A percentile compares a stretch with the other conserved stretches of the same genome.
phyloP scores from a whole-genome alignment of 2,113 vertebrate species.

The Hippolais icterina region DNA sequence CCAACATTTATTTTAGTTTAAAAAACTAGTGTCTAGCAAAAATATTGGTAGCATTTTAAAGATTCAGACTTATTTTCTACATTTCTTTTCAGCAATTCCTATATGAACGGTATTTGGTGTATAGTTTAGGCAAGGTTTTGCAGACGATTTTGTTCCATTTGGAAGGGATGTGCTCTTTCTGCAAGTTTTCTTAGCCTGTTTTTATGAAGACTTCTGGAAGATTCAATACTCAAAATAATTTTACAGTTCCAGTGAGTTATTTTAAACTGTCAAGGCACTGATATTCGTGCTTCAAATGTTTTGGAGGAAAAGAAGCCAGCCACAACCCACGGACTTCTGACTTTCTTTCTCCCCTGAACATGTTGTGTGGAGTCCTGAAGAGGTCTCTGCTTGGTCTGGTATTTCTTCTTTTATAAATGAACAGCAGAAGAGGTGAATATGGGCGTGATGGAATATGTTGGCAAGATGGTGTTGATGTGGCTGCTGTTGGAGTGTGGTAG shows the following conservation, averaged over 20 bases:
- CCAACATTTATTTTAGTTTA: not conserved
- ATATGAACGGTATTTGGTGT: rapidly evolving
- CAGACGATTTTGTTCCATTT: rapidly evolving
- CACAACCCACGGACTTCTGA: rapidly evolving
- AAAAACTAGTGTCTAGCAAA: not conserved
- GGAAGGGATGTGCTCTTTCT: not conserved
- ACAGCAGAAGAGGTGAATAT: not conserved
- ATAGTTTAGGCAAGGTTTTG: not conserved
- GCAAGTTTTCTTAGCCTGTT: not conserved
- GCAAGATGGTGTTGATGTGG: not conserved
- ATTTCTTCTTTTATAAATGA: not conserved
- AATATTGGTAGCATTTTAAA: not conserved
- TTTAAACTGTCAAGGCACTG: not conserved
- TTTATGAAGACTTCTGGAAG: not conserved
- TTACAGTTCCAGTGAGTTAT: not conserved
- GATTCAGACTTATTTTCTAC: not conserved
- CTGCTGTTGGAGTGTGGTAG: not conserved
- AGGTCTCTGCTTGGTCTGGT: not conserved
- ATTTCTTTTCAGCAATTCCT: not conserved
- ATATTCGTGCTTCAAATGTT: not conserved
- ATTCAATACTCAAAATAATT: not conserved
- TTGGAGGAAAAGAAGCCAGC: not conserved
- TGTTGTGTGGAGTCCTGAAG: not conserved
- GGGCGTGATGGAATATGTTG: not conserved
- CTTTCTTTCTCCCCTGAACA: not conserved